Conservation (phyloP, 2,113 vertebrate species). For the Scatophagus argus region DNA sequence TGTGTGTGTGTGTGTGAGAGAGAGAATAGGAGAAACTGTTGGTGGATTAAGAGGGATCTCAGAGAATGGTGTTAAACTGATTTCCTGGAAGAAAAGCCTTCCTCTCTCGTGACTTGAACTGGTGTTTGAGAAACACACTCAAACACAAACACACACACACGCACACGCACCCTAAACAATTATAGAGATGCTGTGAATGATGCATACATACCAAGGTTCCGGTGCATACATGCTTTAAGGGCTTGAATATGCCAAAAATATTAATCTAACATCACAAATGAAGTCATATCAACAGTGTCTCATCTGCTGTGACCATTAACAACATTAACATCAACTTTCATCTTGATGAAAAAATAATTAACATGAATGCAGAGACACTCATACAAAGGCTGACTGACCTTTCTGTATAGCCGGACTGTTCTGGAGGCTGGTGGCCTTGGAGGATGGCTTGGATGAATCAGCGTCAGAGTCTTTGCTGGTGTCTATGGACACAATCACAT, state of each 20-base stretch:
- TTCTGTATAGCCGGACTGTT: conserved; percentile 86
- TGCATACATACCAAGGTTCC: background rate
- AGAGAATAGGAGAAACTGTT: conserved; percentile 21
- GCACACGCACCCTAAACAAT: background rate
- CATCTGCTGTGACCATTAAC: background rate
- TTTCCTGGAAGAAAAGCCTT: conserved; percentile 14
- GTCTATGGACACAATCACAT: conserved; percentile 94
- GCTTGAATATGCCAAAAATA: background rate
- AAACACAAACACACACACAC: too few relatives aligned
- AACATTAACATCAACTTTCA: too few relatives aligned
- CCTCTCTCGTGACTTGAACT: background rate
- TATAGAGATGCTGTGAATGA: background rate
- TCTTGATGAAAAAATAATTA: background rate
- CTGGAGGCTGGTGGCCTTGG: conserved; percentile 88
- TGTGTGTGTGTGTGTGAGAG: background rate
- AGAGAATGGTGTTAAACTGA: conserved; percentile 17
- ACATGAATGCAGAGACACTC: background rate
- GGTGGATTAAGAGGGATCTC: conserved; percentile 31
- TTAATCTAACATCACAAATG: background rate
- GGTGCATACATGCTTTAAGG: too few relatives aligned
- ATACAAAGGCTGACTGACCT: conserved; percentile 80
- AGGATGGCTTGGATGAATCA: conserved; percentile 89
- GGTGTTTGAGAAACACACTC: background rate
- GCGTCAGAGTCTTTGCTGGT: conserved; percentile 92
- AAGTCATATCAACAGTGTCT: background rate